Conservation (phyloP, 1,140 invertebrate species). For the Antheraea mylitta region DNA sequence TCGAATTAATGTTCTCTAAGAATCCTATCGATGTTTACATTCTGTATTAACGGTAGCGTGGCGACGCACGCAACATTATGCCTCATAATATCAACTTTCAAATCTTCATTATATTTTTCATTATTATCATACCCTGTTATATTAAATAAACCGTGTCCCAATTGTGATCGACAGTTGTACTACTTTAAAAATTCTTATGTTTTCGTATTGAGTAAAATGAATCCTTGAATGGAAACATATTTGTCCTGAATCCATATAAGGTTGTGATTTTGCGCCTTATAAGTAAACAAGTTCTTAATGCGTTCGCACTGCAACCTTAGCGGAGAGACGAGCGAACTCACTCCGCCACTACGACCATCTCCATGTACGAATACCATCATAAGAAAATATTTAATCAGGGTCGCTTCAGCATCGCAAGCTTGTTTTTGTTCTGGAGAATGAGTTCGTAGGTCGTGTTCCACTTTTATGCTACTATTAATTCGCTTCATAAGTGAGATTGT, state of each 20-base stretch:
- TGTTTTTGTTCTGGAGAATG: constrained; percentile 25
- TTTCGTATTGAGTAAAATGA: constrained; percentile 46
- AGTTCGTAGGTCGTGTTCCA: constrained; percentile 32
- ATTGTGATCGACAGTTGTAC: constrained; percentile 23
- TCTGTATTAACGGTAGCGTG: constrained; percentile 3
- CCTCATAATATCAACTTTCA: not conserved
- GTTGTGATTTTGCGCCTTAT: constrained; percentile 55
- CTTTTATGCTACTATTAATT: constrained; percentile 14
- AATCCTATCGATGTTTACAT: constrained; percentile 11
- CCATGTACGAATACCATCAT: constrained; percentile 43
- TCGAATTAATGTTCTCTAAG: constrained; percentile 3
- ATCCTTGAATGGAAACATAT: constrained; percentile 62
- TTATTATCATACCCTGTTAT: not conserved
- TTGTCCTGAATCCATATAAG: constrained; percentile 51
- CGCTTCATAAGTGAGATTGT: not conserved
- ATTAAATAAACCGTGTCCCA: not conserved
- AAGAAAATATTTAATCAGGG: constrained; percentile 39
- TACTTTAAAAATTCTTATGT: constrained; percentile 30
- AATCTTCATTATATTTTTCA: not conserved
- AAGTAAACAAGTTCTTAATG: constrained; percentile 68
- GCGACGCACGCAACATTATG: constrained; percentile 5
- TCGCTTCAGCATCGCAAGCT: constrained; percentile 23
- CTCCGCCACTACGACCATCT: constrained; percentile 36
- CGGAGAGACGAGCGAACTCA: constrained; percentile 49
- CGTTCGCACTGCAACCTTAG: constrained; percentile 63